A percentile compares a stretch with the other conserved stretches of the same genome.
Evolutionary conservation across 2,888 invertebrate genomes (phyloP).

Genomic region (Oasisia sp.): DNA sequence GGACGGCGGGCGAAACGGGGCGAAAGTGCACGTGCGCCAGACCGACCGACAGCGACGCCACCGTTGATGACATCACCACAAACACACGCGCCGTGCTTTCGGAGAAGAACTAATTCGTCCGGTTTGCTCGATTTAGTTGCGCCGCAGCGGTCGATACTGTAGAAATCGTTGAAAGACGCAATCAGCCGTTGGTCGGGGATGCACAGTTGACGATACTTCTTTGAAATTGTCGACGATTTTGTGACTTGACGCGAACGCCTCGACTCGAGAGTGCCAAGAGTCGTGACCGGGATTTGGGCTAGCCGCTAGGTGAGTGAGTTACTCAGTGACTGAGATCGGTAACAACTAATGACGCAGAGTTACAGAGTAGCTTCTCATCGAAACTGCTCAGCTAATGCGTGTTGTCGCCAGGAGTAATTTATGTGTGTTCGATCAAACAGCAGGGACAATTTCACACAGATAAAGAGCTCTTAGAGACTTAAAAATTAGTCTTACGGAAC

Average conservation of each 20-base stretch:
- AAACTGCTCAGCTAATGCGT: too few relatives aligned
- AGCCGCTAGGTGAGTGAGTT: conserved; percentile 3
- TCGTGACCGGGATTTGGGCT: conserved; percentile 8
- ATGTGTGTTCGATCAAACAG: too few relatives aligned
- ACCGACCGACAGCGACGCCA: neutral
- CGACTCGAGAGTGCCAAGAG: neutral
- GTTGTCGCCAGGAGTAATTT: too few relatives aligned
- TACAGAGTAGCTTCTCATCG: too few relatives aligned
- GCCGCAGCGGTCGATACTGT: neutral
- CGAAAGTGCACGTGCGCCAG: neutral
- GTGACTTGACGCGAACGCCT: neutral
- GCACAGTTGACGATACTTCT: neutral
- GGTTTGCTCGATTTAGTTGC: neutral
- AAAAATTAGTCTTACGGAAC: too few relatives aligned
- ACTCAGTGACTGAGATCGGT: too few relatives aligned
- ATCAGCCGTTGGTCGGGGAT: neutral
- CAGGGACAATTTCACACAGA: too few relatives aligned
- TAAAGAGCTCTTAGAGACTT: too few relatives aligned
- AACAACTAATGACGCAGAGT: too few relatives aligned
- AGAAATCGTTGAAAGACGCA: neutral
- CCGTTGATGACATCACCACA: neutral
- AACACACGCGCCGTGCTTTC: neutral
- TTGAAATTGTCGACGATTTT: neutral
- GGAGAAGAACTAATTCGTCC: neutral
- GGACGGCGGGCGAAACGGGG: conserved; percentile 8